Conservation (phyloP, 2,113 vertebrate genomes). For the Notothenia coriiceps region DNA sequence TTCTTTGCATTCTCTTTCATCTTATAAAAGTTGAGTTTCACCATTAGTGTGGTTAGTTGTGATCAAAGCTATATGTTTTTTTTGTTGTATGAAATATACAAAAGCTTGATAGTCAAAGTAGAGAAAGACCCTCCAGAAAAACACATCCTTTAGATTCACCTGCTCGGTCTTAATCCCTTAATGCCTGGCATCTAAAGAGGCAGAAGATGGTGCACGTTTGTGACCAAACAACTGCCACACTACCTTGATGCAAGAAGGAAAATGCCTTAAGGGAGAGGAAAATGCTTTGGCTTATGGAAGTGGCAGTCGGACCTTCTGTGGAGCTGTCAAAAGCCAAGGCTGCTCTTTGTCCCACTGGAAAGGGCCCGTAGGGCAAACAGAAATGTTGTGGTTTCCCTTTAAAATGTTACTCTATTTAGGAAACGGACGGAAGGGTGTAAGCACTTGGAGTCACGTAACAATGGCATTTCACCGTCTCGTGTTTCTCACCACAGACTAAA, state of each 20-base stretch:
- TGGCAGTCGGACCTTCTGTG: constrained; percentile 46
- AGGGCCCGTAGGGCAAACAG: constrained; percentile 61
- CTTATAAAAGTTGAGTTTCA: constrained; percentile 5
- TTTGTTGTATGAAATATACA: constrained; percentile 47
- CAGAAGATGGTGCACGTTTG: constrained; percentile 31
- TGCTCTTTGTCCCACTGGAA: constrained; percentile 63
- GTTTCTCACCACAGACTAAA: constrained; percentile 44
- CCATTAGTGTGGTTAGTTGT: constrained; percentile 42
- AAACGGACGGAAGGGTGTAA: constrained; percentile 65
- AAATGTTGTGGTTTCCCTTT: constrained; percentile 72
- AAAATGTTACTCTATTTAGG: constrained; percentile 67
- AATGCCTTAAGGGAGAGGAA: constrained; percentile 47
- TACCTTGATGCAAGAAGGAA: constrained; percentile 58
- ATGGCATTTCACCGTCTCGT: constrained; percentile 53
- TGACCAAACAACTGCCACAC: constrained; percentile 60
- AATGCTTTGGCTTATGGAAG: constrained; percentile 51
- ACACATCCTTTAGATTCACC: constrained; percentile 45
- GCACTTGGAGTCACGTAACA: constrained; percentile 68
- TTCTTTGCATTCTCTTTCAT: constrained; percentile 32
- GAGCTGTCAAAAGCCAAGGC: constrained; percentile 63
- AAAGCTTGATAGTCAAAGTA: constrained; percentile 56
- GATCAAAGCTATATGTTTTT: constrained; percentile 68
- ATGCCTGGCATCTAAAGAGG: constrained; percentile 51
- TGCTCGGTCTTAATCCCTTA: constrained; percentile 54
- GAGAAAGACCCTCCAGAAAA: constrained; percentile 38